Evolutionary conservation across 2,888 invertebrate genomes (phyloP), one percentile per base, ranked within the genome.

Genomic region (Pristionchus arcanus): DNA sequence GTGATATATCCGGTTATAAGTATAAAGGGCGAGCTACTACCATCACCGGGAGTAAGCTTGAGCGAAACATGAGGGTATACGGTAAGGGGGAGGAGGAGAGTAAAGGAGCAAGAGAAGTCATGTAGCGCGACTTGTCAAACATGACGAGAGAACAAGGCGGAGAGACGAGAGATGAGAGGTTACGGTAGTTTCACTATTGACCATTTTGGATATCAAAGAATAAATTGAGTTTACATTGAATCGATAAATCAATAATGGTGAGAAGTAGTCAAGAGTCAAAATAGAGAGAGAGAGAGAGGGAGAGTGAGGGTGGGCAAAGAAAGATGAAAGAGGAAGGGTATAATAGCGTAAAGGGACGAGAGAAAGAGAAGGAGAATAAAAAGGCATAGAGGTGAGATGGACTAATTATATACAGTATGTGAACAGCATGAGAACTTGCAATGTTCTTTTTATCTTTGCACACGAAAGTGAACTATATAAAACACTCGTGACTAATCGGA

Each of bases 71-170:
- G 19, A 16, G 42, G 31, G 49, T 19, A 49, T 87, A 87, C 68
- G 87, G 87, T 87, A 87, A 9, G 68, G 42, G 68, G 68, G 68
- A 42, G 87, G 68, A 34, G 86, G 85, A 34, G 66, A 63, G 66
- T 19, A 66, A 66, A 68, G 68, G 68, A 55, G 49, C 66, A 68
- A 63, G 85, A 63, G 63, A 63, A 68, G 66, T 87, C 49, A 87
- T 87, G 87, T 66, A 59, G 81, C 34, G 77, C 77, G 81, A 53
- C 81, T 81, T 81, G 85, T 85, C 85, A 59, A 85, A 85, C 85
- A 85, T 63, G 85, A 37, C 85, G 63, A 85, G 85, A 85, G 81
- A 81, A 81, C 81, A 81, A 81, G 81, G 28, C 34, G 49, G 42
- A 13, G 49, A n/a, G 49, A 25, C 2, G 81, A 81, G 74, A 74